phyloP scores from a whole-genome alignment of 2,888 invertebrate species.

The Chalcosyrphus nemorum region DNA sequence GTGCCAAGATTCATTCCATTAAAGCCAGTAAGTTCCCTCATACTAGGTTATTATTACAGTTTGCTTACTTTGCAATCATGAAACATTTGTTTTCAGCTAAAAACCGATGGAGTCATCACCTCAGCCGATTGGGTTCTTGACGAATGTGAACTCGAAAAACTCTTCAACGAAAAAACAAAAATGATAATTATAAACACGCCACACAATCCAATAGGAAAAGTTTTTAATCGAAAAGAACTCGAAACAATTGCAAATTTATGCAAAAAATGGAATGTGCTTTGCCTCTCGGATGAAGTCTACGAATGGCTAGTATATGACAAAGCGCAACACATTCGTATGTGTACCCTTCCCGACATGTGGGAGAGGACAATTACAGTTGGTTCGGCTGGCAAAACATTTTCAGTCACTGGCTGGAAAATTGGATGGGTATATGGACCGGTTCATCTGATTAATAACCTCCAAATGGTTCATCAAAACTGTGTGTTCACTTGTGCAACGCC shows the following conservation, averaged over 20 bases:
- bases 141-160: slow-evolving; percentile 88
- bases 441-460: slow-evolving; percentile 89
- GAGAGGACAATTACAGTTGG: slow-evolving; percentile 98
- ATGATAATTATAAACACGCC: slow-evolving; percentile 98
- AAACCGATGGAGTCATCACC: slow-evolving; percentile 80
- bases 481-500: slow-evolving; percentile 96
- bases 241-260: slow-evolving; percentile 92
- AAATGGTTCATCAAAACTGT: slow-evolving; percentile 96
- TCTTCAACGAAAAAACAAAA: slow-evolving; percentile 95
- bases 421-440: slow-evolving; percentile 98
- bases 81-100: too few relatives aligned
- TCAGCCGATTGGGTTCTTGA: slow-evolving; percentile 96
- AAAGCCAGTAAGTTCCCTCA: slow-evolving; percentile 87
- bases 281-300: slow-evolving; percentile 98
- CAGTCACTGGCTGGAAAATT: slow-evolving; percentile 98
- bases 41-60: too few relatives aligned
- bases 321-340: slow-evolving; percentile 93
- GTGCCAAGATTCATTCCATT: slow-evolving; percentile 93
- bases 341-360: slow-evolving; percentile 98
- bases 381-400: slow-evolving; percentile 98
- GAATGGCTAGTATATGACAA: slow-evolving; percentile 97
- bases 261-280: slow-evolving; percentile 95
- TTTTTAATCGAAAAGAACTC: slow-evolving; percentile 85
- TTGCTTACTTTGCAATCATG: too few relatives aligned
- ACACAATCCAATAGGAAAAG: slow-evolving; percentile 98